Base-by-base conservation (phyloP, 2,797 vertebrate genomes). In the Perodicticus potto region DNA sequence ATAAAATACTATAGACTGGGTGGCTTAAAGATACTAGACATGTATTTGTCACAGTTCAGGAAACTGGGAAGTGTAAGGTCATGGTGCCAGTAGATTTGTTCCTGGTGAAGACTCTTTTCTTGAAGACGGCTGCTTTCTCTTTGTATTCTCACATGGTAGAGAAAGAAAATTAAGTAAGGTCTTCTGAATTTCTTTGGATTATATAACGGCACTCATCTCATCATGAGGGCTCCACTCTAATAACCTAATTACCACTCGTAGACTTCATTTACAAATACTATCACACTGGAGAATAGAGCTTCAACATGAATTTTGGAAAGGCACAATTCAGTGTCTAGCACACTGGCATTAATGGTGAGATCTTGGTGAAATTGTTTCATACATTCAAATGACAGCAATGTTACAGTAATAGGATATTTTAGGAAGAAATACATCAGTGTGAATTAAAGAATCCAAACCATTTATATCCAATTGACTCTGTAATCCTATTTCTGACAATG, bases 401-500 rank as follows among this genome's bases (percentile, higher is more conserved):
- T 13, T 69, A 29, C 16, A 16, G 20, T n/a, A 76, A 49, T n/a
- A 81, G 34, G 17, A n/a, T 89, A 25, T 57, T 80, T 82, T 23
- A 40, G 72, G 81, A 91, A 87, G 9, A 53, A 86, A 85, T n/a
- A 78, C 20, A 32, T 94, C 61, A 72, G 14, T 20, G n/a, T 55
- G 40, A 94, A 86, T 89, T 17, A 89, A 89, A 43, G 73, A 61
- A 72, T 93, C 49, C 29, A 69, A 95, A 95, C 63, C 86, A 90
- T 63, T 29, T 77, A 43, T 73, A 76, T 19, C 2, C 88, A 89
- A 91, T 65, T 67, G 82, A 92, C 13, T 89, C n/a, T 78, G 22
- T 85, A 94, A 94, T 91, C 20, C 6, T 69, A 85, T 70, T 92
- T 96, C 69, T 94, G 86, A 89, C 70, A 97, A 63, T 72, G 94